Evolutionary conservation across 2,888 invertebrate species (phyloP), one percentile per base, ranked within the genome.

Genomic region (Dexiosoma caninum): DNA sequence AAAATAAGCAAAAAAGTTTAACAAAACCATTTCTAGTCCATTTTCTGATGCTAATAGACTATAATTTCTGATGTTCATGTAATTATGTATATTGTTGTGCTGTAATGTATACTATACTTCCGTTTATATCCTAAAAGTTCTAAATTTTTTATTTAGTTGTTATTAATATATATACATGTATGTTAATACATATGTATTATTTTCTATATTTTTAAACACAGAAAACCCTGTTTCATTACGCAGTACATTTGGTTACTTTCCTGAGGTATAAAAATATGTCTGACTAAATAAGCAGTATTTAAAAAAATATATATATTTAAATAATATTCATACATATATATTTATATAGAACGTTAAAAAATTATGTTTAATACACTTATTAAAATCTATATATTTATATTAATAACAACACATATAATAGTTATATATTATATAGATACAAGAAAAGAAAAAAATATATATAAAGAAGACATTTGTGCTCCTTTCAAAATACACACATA

Each of bases 371-470:
- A 71, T 21, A 60, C 42, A 62, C n/a, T 62, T 71, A 60, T 71
- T 62, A 62, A 72, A 62, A 42, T 53, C 51, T 72, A 62, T 71
- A 60, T 71, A 72, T 62, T 62, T 72, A 62, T 62, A 72, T 62
- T 55, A 53, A 44, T 53, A 21, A 40, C 21, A 59, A n/a, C 5
- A 27, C 46, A 37, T 40, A 51, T 7, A 37, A 59, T 37, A 60
- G 37, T n/a, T 55, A 55, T n/a, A 9, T 35, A 53, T 44, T n/a
- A 49, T 49, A 46, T 51, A 53, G 42, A 62, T 2, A n/a, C 4
- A 40, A 51, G 5, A 49, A 42, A 27, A 37, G 10, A 40, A 42
- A 21, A 51, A n/a, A 8, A 62, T 35, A 60, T 62, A 12, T 44
- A 53, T 53, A 62, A 72, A 72, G 16, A 62, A 72, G 71, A 42